These are phyloP conservation scores for Drosophila dunni DNA, from an alignment of 1,140 invertebrate species.

Conservation along the genomic window DNA sequence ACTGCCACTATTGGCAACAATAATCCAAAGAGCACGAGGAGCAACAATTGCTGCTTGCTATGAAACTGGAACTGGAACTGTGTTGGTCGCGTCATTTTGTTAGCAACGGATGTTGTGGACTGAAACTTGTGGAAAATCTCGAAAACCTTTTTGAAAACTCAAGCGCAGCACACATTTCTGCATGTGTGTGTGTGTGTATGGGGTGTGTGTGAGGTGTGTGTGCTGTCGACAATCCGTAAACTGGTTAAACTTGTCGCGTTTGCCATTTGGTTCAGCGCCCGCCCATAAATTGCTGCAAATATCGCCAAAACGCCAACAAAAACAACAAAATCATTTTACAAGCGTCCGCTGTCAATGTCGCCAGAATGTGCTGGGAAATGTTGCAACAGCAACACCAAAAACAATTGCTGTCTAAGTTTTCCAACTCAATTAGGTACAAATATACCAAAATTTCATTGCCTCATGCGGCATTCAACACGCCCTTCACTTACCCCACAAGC, in stretches of 20 bases:
- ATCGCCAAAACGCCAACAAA: conserved; percentile 30
- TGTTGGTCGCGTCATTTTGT: conserved; percentile 47
- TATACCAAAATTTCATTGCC: conserved; percentile 2
- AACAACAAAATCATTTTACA: conserved; percentile 21
- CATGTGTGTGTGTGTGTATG: background rate
- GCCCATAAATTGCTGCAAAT: conserved; percentile 64
- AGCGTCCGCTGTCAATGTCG: conserved; percentile 47
- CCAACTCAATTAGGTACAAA: conserved; percentile 18
- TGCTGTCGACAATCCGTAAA: conserved; percentile 36
- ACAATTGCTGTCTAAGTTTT: conserved; percentile 7
- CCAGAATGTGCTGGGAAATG: conserved; percentile 47
- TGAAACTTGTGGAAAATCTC: conserved; percentile 61
- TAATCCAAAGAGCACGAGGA: conserved; percentile 9
- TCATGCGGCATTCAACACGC: background rate
- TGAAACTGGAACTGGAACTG: conserved; percentile 14
- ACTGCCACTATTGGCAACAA: conserved; percentile 24
- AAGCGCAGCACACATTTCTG: conserved; percentile 7
- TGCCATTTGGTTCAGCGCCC: conserved; percentile 77
- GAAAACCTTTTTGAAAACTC: conserved; percentile 68
- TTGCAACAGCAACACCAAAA: conserved; percentile 15
- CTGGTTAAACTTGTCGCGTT: conserved; percentile 74
- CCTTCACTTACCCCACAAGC: background rate
- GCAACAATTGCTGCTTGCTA: conserved; percentile 28
- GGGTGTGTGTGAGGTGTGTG: conserved; percentile 5
- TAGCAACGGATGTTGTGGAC: conserved; percentile 37